Evolutionary conservation across 2,113 vertebrate genomes (phyloP).

Genomic region (Cynoglossus semilaevis): DNA sequence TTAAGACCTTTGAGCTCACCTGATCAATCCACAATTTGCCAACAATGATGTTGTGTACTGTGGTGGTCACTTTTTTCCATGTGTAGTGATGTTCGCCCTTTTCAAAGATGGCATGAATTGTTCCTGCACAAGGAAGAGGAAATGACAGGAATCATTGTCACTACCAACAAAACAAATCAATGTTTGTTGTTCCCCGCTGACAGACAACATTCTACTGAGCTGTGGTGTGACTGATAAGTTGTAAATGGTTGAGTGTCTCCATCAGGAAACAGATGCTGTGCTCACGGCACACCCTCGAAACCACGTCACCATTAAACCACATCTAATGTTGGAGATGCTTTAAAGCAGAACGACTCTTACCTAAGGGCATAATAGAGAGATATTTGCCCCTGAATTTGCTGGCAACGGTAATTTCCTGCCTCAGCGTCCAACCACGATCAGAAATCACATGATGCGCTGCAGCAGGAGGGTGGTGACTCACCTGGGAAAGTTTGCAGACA

Average conservation of each 20-base stretch:
- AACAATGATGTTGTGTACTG: slow-evolving; percentile 97
- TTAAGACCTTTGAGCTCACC: slow-evolving; percentile 70
- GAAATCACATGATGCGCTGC: slow-evolving; percentile 92
- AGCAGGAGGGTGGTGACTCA: slow-evolving; percentile 94
- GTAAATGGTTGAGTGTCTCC: neutral
- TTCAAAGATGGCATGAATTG: slow-evolving; percentile 92
- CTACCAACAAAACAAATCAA: neutral
- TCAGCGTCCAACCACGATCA: slow-evolving; percentile 88
- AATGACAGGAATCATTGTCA: neutral
- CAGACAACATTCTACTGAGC: accelerated
- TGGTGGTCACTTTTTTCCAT: slow-evolving; percentile 98
- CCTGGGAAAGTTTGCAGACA: slow-evolving; percentile 66
- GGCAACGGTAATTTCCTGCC: slow-evolving; percentile 95
- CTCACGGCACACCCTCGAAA: neutral
- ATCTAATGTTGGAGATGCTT: neutral
- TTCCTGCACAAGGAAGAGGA: slow-evolving; percentile 72
- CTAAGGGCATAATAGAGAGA: slow-evolving; percentile 95
- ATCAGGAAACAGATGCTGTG: accelerated
- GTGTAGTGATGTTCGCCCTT: slow-evolving; percentile 92
- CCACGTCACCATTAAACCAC: accelerated
- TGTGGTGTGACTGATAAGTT: slow-evolving; percentile 1
- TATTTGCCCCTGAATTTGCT: slow-evolving; percentile 98
- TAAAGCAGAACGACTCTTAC: slow-evolving; percentile 62
- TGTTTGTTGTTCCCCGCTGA: accelerated
- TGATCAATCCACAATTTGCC: slow-evolving; percentile 99